Conservation (phyloP, 2,797 vertebrate genomes). For the Acanthurus tractus region DNA sequence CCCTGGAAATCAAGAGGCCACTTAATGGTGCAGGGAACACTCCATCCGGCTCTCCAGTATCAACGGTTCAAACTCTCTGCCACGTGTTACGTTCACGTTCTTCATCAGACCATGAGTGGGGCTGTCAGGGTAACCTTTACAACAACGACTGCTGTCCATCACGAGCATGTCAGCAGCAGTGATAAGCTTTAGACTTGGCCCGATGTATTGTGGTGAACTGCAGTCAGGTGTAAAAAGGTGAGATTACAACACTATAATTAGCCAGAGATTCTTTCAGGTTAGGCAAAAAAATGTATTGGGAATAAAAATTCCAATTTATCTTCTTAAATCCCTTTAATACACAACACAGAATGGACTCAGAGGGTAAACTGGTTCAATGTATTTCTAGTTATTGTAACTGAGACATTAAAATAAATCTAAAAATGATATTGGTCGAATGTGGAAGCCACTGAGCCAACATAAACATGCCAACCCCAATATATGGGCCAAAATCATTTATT, state of each 20-base stretch:
- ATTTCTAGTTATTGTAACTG: no score
- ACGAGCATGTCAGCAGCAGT: slow-evolving; percentile 64
- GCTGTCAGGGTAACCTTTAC: slow-evolving; percentile 75
- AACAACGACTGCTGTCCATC: slow-evolving; percentile 61
- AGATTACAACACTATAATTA: neutral
- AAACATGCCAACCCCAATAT: neutral
- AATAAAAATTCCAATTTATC: neutral
- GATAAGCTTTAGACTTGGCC: slow-evolving; percentile 62
- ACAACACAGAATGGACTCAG: neutral
- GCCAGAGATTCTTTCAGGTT: no score
- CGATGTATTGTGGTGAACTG: slow-evolving; percentile 1
- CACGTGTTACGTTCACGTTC: slow-evolving; percentile 38
- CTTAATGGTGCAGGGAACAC: slow-evolving; percentile 37
- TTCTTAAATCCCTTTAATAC: neutral
- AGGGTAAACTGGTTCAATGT: no score
- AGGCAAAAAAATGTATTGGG: neutral
- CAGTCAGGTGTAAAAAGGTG: slow-evolving; percentile 2
- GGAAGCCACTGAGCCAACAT: neutral
- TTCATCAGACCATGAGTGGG: slow-evolving; percentile 41
- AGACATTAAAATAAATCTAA: neutral
- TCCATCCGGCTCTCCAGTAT: slow-evolving; percentile 8
- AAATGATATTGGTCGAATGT: neutral
- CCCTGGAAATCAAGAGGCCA: slow-evolving; percentile 69
- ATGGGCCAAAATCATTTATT: neutral
- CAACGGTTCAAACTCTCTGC: slow-evolving; percentile 7